Conservation (phyloP, 2,888 invertebrate genomes). For the Drosophila recens region DNA sequence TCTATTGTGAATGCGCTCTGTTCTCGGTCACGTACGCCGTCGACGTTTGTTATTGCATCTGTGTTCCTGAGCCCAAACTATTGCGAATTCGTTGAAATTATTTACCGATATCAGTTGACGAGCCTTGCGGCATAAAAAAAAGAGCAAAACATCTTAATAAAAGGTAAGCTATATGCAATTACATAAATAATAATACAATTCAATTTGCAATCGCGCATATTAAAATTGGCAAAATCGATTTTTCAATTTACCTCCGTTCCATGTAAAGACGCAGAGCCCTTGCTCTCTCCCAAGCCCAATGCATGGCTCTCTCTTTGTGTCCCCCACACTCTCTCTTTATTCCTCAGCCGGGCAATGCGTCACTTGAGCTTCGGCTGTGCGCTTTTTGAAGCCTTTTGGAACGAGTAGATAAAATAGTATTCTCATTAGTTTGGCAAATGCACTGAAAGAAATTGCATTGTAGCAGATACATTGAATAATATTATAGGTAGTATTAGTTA, state of each 20-base stretch:
- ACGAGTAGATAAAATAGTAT: slow-evolving; percentile 5
- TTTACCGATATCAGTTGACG: slow-evolving; percentile 40
- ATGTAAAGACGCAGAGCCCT: slow-evolving; percentile 13
- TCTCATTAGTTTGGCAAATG: slow-evolving; percentile 2
- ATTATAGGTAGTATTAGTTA: not conserved
- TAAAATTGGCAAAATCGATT: slow-evolving; percentile 65
- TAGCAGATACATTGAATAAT: not conserved
- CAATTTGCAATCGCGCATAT: slow-evolving; percentile 24
- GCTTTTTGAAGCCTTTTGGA: not conserved
- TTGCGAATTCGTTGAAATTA: slow-evolving; percentile 40
- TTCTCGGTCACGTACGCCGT: slow-evolving; percentile 76
- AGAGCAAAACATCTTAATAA: not conserved
- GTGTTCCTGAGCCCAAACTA: slow-evolving; percentile 40
- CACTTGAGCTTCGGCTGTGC: slow-evolving; percentile 22
- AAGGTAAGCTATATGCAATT: slow-evolving; percentile 54
- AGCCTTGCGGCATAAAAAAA: slow-evolving; percentile 30
- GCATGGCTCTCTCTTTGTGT: slow-evolving; percentile 23
- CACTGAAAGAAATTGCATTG: slow-evolving; percentile 2
- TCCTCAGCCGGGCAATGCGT: slow-evolving; percentile 29
- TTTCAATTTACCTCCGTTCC: slow-evolving; percentile 49
- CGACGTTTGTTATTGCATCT: slow-evolving; percentile 59
- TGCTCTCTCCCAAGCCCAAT: slow-evolving; percentile 24
- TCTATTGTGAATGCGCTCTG: slow-evolving; percentile 71
- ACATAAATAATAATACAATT: slow-evolving; percentile 8
- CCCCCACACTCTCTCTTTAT: not conserved